Evolutionary conservation across 2,797 vertebrate species (phyloP).

Genomic region (Crax fasciolata): DNA sequence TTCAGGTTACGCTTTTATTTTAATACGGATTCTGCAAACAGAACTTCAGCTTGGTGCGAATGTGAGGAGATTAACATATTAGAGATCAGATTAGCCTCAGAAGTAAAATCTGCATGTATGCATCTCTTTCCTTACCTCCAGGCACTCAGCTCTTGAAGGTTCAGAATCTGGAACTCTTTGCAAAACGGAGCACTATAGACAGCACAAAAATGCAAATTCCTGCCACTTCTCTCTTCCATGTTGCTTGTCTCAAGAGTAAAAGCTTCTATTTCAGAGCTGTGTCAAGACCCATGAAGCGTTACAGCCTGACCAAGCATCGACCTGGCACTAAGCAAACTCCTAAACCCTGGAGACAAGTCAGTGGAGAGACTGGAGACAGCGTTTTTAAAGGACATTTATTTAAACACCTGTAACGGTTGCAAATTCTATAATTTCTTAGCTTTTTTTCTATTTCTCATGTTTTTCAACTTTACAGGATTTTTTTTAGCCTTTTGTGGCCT

Average conservation of each 20-base stretch:
- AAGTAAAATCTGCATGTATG: neutral
- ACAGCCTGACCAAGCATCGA: slow-evolving; percentile 77
- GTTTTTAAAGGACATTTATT: neutral
- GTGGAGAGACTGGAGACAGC: slow-evolving; percentile 52
- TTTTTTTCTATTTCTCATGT: neutral
- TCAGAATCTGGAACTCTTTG: slow-evolving; percentile 24
- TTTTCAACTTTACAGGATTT: neutral
- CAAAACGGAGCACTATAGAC: neutral
- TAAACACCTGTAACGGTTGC: neutral
- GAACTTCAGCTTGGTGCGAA: slow-evolving; percentile 25
- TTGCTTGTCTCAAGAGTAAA: slow-evolving; percentile 71
- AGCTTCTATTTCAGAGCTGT: slow-evolving; percentile 80
- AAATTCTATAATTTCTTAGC: neutral
- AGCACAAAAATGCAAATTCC: neutral
- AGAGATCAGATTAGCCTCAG: slow-evolving; percentile 24
- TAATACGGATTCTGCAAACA: neutral
- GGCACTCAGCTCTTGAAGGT: neutral
- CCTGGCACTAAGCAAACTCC: slow-evolving; percentile 63
- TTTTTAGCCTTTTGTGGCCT: neutral
- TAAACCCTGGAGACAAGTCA: slow-evolving; percentile 64
- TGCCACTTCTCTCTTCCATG: slow-evolving; percentile 56
- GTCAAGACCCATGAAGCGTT: slow-evolving; percentile 76
- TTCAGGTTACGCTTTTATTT: slow-evolving; percentile 1
- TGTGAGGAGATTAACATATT: slow-evolving; percentile 27
- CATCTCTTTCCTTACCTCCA: neutral